These are phyloP conservation scores for Drosophila stalkeri DNA, from an alignment of 2,888 invertebrate species.

Conservation along the genomic window DNA sequence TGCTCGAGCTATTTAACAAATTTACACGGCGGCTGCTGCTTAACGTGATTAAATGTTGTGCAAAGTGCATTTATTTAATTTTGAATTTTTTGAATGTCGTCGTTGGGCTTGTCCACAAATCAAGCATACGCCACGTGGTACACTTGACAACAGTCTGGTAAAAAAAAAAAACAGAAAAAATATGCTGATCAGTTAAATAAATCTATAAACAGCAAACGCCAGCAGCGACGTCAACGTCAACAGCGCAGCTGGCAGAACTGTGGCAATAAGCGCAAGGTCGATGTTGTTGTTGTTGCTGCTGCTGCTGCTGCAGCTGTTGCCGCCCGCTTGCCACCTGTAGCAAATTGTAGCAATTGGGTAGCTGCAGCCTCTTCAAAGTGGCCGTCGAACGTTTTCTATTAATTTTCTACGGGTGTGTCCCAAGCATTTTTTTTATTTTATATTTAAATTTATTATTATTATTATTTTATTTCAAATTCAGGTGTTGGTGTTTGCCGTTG, in stretches of 20 bases:
- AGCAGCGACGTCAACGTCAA: constrained; percentile 27
- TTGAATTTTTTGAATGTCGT: constrained; percentile 5
- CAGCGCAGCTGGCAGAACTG: constrained; percentile 35
- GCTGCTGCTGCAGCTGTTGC: constrained; percentile 29
- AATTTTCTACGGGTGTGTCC: constrained; percentile 69
- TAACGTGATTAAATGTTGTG: constrained; percentile 79
- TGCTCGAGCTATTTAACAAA: constrained; percentile 56
- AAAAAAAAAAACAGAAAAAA: constrained; percentile 1
- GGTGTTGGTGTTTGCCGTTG: constrained; percentile 49
- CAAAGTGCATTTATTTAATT: constrained; percentile 61
- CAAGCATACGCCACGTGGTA: constrained; percentile 50
- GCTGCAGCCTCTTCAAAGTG: constrained; percentile 65
- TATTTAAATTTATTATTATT: constrained; percentile 8
- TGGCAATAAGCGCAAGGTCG: constrained; percentile 81
- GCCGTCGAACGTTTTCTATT: constrained; percentile 47
- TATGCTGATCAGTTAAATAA: constrained; percentile 36
- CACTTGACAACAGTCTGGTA: constrained; percentile 33
- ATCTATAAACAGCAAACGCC: constrained; percentile 48
- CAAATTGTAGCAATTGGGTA: constrained; percentile 66
- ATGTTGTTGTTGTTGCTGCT: constrained; percentile 38
- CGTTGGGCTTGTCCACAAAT: constrained; percentile 44
- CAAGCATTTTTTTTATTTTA: constrained; percentile 18
- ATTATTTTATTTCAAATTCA: constrained; percentile 31
- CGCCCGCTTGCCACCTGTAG: constrained; percentile 63
- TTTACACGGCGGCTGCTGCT: constrained; percentile 59